Base-by-base conservation (phyloP, 2,113 vertebrate genomes). In the Labrus mixtus region DNA sequence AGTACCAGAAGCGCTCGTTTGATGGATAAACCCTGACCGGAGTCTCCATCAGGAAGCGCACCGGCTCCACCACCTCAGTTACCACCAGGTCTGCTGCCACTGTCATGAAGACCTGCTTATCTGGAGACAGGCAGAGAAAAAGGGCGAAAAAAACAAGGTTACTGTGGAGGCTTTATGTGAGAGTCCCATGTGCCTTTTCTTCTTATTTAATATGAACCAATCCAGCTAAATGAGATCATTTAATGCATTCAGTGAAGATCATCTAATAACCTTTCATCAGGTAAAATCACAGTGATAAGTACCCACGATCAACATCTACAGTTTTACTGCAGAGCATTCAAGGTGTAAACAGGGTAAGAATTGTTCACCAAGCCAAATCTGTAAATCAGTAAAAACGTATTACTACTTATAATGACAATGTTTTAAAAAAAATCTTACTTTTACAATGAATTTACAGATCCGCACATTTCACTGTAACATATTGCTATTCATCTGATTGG, bases 1-100 rank as follows among this genome's bases (percentile, higher is more conserved):
- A 99, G 92, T 99, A 99, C 98, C 98, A 99, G 89, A 99, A 99
- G 36, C 98, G 95, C 56, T 99, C 97, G 0, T 97, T 99, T 48
- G 97, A 93, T 25, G 98, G 97, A 72, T 99, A 99, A 6, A 99
- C 95, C 16, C 97, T 95, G 33, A 96, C 96, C 0, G 97, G 88
- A 0, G 96, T 96, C 93, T 99, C 98, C 94, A 99, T 70, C 73
- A 98, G 86, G 69, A 99, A 99, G 0, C 98, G 93, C 6, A 99
- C 97, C 0, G 97, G 98, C 83, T 99, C 98, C 16, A 97, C 93
- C 6, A 99, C 95, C 69, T 99, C 98, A 0, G 97, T 99, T 15
- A 99, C 96, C 0, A 99, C 98, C 94, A 99, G 95, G 79, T 99
- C 98, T 81, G 97, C 97, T 0, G 97, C 98, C 73, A 99, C 97